phyloP scores from a whole-genome alignment of 2,113 vertebrate species.

The Anthoscopus minutus region DNA sequence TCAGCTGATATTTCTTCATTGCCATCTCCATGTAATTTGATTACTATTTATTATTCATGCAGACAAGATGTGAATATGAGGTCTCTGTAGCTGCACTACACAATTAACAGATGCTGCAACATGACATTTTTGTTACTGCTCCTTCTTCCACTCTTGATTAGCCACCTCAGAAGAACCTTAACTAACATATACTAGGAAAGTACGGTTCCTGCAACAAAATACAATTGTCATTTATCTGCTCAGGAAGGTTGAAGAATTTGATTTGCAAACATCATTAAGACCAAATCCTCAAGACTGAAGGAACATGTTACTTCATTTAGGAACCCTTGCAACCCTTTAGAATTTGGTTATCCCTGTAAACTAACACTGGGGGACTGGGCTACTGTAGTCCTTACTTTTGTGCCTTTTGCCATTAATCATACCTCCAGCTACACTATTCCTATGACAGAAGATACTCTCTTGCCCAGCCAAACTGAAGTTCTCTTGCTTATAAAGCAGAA shows the following conservation, averaged over 20 bases:
- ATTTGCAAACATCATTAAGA: neutral
- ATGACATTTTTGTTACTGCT: neutral
- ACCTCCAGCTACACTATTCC: neutral
- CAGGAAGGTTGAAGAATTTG: neutral
- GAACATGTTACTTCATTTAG: neutral
- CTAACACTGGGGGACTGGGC: neutral
- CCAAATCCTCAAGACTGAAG: neutral
- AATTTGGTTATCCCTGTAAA: neutral
- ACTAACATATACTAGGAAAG: neutral
- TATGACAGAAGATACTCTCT: neutral
- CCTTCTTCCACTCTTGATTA: neutral
- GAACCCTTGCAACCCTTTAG: neutral
- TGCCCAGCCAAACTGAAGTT: neutral
- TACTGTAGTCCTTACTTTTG: neutral
- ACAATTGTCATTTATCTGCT: neutral
- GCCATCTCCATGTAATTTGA: neutral
- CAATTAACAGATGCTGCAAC: neutral
- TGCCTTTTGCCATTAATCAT: neutral
- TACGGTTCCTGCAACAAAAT: neutral
- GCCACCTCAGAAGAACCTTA: neutral
- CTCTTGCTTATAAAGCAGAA: neutral
- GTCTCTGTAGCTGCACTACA: neutral
- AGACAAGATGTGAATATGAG: neutral
- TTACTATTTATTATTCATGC: neutral
- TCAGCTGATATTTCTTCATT: neutral